Evolutionary conservation across 2,888 invertebrate species (phyloP), one percentile per base, ranked within the genome.

Genomic region (Mechanitis mazaeus): DNA sequence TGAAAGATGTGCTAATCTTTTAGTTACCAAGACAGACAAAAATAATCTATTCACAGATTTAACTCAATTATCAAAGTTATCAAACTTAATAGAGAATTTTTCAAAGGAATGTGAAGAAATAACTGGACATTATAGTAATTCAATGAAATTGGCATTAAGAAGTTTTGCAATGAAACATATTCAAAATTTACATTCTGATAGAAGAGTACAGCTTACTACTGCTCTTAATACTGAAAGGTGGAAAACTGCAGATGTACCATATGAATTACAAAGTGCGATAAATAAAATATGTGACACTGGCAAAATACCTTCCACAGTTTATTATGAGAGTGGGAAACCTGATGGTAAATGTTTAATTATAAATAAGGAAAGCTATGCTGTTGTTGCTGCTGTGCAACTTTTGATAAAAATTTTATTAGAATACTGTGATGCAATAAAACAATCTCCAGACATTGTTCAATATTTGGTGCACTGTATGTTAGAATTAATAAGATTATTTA

Each of bases 161-260:
- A 94, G 94, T 65, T 95, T 97, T 92, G 96, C 97, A 0, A 95
- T 95, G 77, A 95, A 95, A 77, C 98, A 97, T 85, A 95, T 98
- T 58, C 95, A 95, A 76, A 94, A 95, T 75, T 97, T 99, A 81
- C 98, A 99, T 83, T 92, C 94, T 50, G 97, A 97, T 75, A 92
- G 96, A 55, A 96, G 96, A 83, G 93, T 93, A 58, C 97, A 97
- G 83, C 87, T 99, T 59, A 94, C 94, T 53, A 83, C 95, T 65
- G 92, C 97, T 46, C 89, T 99, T 54, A 98, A 98, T 79, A 93
- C 94, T 67, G 99, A 99, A 83, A 91, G 96, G 64, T 99, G 99
- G 99, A 97, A 96, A 76, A 94, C 95, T 72, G 96, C 97, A 3
- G 97, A 98, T 75, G 96, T 98, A 58, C 96, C 98, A 0, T 91